These are phyloP conservation scores for Lasioglossum calceatum DNA, from an alignment of 2,888 invertebrate species.

Conservation along the genomic window DNA sequence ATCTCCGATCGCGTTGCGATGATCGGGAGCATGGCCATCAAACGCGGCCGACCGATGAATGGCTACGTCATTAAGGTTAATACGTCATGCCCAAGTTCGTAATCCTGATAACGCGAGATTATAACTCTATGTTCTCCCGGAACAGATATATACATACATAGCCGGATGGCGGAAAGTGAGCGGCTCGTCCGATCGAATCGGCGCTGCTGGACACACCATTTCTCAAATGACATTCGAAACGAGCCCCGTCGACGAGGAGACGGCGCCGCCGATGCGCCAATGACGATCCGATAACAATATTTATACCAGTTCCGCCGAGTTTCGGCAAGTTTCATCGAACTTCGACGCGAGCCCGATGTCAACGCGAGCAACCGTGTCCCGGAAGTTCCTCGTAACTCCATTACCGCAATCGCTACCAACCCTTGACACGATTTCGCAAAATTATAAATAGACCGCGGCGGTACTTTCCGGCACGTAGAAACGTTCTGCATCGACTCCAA, in stretches of 20 bases:
- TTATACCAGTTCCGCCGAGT: background rate
- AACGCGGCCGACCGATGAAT: background rate
- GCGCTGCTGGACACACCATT: background rate
- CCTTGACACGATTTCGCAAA: background rate
- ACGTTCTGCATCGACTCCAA: background rate
- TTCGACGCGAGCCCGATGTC: background rate
- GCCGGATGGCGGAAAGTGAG: background rate
- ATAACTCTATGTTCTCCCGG: background rate
- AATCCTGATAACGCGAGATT: background rate
- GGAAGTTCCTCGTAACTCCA: background rate
- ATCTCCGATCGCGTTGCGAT: background rate
- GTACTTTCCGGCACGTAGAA: background rate
- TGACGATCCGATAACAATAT: background rate
- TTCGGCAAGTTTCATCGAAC: background rate
- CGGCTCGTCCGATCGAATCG: background rate
- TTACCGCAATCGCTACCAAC: background rate
- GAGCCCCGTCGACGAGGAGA: background rate
- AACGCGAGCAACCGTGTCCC: background rate
- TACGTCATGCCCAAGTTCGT: background rate
- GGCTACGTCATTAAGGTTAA: background rate
- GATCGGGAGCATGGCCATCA: background rate
- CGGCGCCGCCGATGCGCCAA: background rate
- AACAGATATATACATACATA: background rate
- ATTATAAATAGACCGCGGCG: conserved; percentile 3
- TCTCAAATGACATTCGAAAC: background rate